Base-by-base conservation (phyloP, 1,140 invertebrate species). In the Drosophila rufa region DNA sequence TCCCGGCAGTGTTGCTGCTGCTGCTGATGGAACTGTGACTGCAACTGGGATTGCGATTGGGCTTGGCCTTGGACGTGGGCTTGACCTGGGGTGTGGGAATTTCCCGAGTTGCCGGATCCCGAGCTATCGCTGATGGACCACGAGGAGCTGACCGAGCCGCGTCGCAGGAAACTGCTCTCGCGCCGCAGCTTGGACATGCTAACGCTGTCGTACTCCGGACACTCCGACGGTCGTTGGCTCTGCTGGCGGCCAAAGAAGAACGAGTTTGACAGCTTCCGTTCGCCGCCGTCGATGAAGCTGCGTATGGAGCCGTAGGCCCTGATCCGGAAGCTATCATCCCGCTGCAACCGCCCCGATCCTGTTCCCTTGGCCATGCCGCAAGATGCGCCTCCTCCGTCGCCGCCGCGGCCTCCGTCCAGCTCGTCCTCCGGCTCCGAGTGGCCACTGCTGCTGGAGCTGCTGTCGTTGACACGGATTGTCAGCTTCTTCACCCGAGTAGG, bases 381-480 rank as follows among this genome's bases (percentile, higher is more conserved):
- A 4, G 38, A 42, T 12, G 36, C 19, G 36, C 19, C 33, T 4
- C 12, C 38, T 30, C 43, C 22, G 27, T 43, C 19, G 3, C n/a
- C 30, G 9, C 22, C 79, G 4, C 42, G 71, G 3, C 51, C 64
- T 4, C 58, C 73, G 25, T 76, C 83, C 58, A 81, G 45, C 40
- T 78, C 91, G 68, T 92, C 91, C 66, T 89, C 79, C 42, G 75
- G 74, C 43, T 80, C 83, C 30, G 82, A 92, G 19, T 90, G 83
- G 7, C 93, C 93, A 17, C 82, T 56, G 69, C 80, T 78, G 70
- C 80, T 77, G 74, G 83, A 91, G 69, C 94, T 94, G 79, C 93
- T 94, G 61, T 94, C 94, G 36, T 94, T 93, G 4, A 94, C 93
- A 25, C 86, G 79, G 67, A 93, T 93, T 55, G 91, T 92, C 2